A percentile compares a stretch with the other conserved stretches of the same genome.
Conservation (phyloP, 1,140 invertebrate species). For the Panonychus citri region DNA sequence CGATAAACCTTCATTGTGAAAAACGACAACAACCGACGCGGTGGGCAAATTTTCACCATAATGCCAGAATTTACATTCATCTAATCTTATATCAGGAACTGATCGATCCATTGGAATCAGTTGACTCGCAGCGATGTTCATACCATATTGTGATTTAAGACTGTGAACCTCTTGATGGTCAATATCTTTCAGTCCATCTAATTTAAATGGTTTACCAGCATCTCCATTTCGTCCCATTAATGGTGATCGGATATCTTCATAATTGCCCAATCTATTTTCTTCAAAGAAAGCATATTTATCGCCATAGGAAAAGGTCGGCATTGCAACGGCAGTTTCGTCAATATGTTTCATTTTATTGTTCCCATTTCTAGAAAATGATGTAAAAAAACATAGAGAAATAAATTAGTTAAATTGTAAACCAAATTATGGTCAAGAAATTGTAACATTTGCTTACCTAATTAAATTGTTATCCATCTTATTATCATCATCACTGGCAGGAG, state of each 20-base stretch:
- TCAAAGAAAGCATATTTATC: background rate
- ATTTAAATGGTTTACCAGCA: conserved; percentile 3
- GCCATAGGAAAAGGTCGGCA: background rate
- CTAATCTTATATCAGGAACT: conserved; percentile 49
- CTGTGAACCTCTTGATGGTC: conserved; percentile 48
- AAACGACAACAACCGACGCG: conserved; percentile 88
- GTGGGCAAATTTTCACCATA: conserved; percentile 68
- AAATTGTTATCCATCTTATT: too few species aligned
- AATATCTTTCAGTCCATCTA: conserved; percentile 3
- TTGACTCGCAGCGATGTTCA: conserved; percentile 91
- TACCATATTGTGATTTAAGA: conserved; percentile 69
- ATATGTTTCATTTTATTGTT: background rate
- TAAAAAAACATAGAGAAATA: too few species aligned
- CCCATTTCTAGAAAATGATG: background rate
- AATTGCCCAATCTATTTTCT: conserved; percentile 1
- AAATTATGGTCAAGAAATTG: too few species aligned
- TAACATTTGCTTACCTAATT: too few species aligned
- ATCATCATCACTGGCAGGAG: too few species aligned
- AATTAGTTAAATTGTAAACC: background rate
- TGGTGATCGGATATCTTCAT: background rate
- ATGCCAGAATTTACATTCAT: conserved; percentile 81
- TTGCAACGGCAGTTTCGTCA: background rate
- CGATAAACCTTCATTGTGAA: conserved; percentile 94
- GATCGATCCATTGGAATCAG: conserved; percentile 58
- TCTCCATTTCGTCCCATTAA: conserved; percentile 6